Conservation (phyloP, 2,797 vertebrate species). For the Nannoperca australis region DNA sequence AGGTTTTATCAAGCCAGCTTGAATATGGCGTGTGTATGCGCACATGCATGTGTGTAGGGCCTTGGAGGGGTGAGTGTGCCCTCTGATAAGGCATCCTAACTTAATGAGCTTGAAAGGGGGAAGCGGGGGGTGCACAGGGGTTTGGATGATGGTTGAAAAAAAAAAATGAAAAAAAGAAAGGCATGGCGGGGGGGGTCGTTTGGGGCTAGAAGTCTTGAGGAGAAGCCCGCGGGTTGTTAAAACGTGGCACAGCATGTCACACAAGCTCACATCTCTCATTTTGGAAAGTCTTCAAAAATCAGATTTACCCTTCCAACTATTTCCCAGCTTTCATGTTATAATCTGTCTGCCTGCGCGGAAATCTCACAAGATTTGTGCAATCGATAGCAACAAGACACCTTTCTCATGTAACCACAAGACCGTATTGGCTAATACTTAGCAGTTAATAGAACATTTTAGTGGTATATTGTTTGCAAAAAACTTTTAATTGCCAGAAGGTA, state of each 20-base stretch:
- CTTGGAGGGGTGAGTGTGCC: constrained; percentile 80
- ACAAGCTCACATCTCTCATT: constrained; percentile 42
- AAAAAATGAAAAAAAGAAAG: background rate
- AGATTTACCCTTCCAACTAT: constrained; percentile 24
- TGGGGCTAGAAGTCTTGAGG: constrained; percentile 65
- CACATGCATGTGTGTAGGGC: constrained; percentile 60
- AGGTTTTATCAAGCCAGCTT: constrained; percentile 78
- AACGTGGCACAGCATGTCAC: constrained; percentile 60
- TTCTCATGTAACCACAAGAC: background rate
- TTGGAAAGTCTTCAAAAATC: constrained; percentile 64
- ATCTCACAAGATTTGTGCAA: constrained; percentile 9
- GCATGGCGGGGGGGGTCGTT: constrained; percentile 32
- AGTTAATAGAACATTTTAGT: background rate
- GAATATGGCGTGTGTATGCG: constrained; percentile 46
- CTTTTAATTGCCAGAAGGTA: constrained; percentile 23
- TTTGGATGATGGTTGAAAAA: constrained; percentile 50
- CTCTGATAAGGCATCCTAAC: constrained; percentile 85
- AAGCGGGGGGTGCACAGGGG: constrained; percentile 47
- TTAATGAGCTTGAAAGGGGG: constrained; percentile 86
- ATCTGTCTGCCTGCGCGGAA: background rate
- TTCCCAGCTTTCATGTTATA: constrained; percentile 22
- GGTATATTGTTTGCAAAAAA: constrained; percentile 24
- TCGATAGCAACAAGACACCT: constrained; percentile 8
- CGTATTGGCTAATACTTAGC: background rate
- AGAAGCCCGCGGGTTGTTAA: constrained; percentile 68